These are phyloP conservation scores for Sturnira hondurensis DNA, from an alignment of 2,113 vertebrate species.

Conservation along the genomic window DNA sequence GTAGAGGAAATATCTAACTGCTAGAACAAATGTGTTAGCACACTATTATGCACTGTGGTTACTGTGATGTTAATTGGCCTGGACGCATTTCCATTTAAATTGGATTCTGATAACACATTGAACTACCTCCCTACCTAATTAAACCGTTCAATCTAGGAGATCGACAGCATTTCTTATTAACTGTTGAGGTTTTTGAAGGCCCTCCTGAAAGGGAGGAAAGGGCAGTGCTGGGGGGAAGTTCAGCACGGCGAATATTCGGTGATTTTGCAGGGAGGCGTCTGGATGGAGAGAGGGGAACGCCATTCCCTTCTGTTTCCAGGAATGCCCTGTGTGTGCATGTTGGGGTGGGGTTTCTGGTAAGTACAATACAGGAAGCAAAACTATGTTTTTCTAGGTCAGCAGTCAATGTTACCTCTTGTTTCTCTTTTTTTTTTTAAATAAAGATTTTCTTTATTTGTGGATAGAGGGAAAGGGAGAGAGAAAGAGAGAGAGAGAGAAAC, in stretches of 20 bases:
- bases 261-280: neutral
- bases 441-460: too few species aligned
- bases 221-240: neutral
- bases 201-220: neutral
- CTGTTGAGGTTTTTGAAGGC: neutral
- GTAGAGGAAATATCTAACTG: neutral
- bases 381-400: neutral
- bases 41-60: neutral
- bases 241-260: neutral
- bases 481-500: too few species aligned
- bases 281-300: neutral
- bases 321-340: neutral
- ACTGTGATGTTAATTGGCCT: slow-evolving; percentile 46
- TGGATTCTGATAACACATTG: slow-evolving; percentile 4
- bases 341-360: neutral
- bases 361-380: neutral
- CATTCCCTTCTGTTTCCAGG: neutral
- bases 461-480: too few species aligned
- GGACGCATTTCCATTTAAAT: slow-evolving; percentile 55
- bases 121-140: neutral
- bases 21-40: slow-evolving; percentile 3
- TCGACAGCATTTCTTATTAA: neutral
- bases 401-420: neutral
- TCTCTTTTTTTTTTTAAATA: too few species aligned
- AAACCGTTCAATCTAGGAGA: neutral